phyloP scores from a whole-genome alignment of 2,113 vertebrate species.

The Nycticebus coucang region DNA sequence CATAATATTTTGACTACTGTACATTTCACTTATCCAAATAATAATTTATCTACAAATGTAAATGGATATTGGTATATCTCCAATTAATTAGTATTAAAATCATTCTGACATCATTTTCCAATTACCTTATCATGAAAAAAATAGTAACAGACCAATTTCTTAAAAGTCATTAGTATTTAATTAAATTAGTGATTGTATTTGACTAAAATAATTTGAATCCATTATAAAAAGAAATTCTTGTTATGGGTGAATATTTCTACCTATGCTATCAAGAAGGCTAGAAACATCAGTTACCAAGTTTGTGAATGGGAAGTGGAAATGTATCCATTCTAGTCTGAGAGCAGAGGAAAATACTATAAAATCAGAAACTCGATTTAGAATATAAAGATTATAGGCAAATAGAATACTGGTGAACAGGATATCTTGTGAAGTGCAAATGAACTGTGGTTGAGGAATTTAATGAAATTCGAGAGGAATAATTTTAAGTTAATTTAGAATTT shows the following conservation, averaged over 20 bases:
- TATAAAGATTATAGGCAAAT: background rate
- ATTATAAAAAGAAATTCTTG: conserved; percentile 42
- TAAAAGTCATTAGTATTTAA: conserved; percentile 67
- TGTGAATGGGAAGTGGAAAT: background rate
- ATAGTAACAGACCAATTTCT: conserved; percentile 49
- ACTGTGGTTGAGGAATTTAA: background rate
- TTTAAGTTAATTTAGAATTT: background rate
- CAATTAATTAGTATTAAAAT: conserved; percentile 71
- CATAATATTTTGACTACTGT: conserved; percentile 68
- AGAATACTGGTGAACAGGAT: background rate
- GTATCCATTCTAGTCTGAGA: background rate
- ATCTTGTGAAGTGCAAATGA: background rate
- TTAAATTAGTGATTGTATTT: conserved; percentile 62
- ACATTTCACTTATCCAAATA: conserved; percentile 61
- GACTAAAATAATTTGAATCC: conserved; percentile 49
- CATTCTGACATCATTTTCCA: conserved; percentile 62
- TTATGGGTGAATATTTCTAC: background rate
- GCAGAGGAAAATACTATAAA: background rate
- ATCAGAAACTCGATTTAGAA: background rate
- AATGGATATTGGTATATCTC: conserved; percentile 42
- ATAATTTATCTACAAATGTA: conserved; percentile 76
- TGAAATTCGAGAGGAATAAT: background rate
- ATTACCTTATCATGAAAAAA: conserved; percentile 69
- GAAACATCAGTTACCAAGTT: background rate
- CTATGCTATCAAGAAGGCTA: conserved; percentile 6